Conservation (phyloP, 2,797 vertebrate species). For the Poeciliopsis turneri region DNA sequence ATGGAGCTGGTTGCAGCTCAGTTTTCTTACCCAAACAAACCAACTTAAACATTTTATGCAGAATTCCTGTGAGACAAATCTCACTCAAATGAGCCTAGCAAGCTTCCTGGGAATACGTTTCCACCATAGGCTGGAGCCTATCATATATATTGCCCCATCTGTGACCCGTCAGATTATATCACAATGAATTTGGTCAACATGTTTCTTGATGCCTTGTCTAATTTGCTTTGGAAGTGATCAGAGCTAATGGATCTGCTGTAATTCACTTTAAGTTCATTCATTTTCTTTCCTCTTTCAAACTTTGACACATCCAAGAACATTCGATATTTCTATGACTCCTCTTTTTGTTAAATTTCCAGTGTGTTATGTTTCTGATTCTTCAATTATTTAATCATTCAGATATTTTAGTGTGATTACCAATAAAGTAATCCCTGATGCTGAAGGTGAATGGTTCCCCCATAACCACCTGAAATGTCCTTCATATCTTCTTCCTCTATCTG, state of each 20-base stretch:
- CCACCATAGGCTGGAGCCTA: neutral
- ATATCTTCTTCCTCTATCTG: neutral
- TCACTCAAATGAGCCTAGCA: neutral
- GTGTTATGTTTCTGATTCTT: neutral
- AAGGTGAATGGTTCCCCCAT: neutral
- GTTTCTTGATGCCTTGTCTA: neutral
- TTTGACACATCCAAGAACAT: neutral
- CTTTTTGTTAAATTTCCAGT: neutral
- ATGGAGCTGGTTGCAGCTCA: neutral
- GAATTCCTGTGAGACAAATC: neutral
- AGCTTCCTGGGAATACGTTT: neutral
- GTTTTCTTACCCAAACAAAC: neutral
- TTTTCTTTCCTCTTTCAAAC: neutral
- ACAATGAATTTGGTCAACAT: neutral
- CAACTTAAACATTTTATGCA: neutral
- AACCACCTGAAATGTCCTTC: neutral
- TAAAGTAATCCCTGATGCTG: neutral
- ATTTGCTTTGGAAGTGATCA: neutral
- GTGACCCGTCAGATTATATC: neutral
- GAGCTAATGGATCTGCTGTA: neutral
- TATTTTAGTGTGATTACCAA: neutral
- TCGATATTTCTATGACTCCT: neutral
- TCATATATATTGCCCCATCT: neutral
- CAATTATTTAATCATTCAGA: neutral
- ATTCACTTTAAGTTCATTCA: neutral